These are phyloP conservation scores for Benitochromis conjunctus DNA, from an alignment of 2,113 vertebrate genomes.

Conservation along the genomic window DNA sequence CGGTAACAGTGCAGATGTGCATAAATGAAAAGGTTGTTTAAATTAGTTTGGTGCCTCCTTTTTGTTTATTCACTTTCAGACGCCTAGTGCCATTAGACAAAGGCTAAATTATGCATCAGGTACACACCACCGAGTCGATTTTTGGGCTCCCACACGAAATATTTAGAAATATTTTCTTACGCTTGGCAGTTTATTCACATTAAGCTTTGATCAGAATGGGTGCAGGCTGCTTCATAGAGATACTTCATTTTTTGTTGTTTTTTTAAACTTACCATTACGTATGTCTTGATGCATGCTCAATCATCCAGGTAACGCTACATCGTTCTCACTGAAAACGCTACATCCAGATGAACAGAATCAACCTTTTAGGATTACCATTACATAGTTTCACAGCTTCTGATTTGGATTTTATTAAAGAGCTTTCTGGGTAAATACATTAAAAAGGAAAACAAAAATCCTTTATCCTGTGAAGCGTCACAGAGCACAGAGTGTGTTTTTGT, in stretches of 20 bases:
- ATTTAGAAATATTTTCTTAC: slow-evolving; percentile 33
- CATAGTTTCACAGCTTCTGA: not conserved
- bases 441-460: not conserved
- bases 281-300: too few species aligned
- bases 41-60: slow-evolving; percentile 48
- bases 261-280: not conserved
- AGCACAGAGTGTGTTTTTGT: not conserved
- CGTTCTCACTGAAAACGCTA: too few species aligned
- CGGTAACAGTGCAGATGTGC: slow-evolving; percentile 8
- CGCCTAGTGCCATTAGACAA: slow-evolving; percentile 48
- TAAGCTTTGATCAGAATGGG: slow-evolving; percentile 5
- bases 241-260: not conserved
- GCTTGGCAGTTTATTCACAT: slow-evolving; percentile 5
- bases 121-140: slow-evolving; percentile 24
- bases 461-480: not conserved
- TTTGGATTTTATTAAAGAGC: not conserved
- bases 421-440: not conserved
- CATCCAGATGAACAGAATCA: too few species aligned
- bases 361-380: not conserved
- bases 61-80: slow-evolving; percentile 53
- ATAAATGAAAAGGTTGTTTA: slow-evolving; percentile 67
- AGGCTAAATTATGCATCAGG: slow-evolving; percentile 63
- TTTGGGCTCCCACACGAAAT: slow-evolving; percentile 2
- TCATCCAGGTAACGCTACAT: too few species aligned
- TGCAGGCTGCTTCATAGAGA: not conserved